A percentile compares a stretch with the other conserved stretches of the same genome.
Evolutionary conservation across 1,140 invertebrate genomes (phyloP).

Genomic region (Watersipora subatra): DNA sequence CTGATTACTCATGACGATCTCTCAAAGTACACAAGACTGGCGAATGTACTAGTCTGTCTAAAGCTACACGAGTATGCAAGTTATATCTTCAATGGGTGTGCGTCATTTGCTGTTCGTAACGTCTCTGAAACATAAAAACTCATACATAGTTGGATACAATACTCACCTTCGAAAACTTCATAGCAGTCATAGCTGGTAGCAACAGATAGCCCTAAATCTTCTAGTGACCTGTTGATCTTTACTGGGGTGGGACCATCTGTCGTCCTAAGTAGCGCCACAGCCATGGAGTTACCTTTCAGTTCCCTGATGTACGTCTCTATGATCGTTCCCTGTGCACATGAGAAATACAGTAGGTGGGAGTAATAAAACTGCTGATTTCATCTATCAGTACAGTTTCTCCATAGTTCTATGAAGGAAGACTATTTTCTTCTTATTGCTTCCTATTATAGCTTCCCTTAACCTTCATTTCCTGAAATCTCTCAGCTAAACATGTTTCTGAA

Average conservation of each 20-base stretch:
- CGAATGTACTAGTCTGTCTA: background rate
- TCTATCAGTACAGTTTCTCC: too few species aligned
- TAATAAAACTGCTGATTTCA: too few species aligned
- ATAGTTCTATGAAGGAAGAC: too few species aligned
- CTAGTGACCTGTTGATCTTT: background rate
- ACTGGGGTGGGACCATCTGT: background rate
- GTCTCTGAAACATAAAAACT: background rate
- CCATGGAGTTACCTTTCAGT: background rate
- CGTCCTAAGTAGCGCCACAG: background rate
- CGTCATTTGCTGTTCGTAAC: background rate
- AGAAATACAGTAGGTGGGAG: too few species aligned
- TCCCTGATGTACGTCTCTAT: background rate
- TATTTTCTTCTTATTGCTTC: too few species aligned
- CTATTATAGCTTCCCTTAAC: too few species aligned
- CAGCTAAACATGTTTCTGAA: too few species aligned
- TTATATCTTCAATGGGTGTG: background rate
- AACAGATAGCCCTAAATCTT: background rate
- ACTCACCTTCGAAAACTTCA: background rate
- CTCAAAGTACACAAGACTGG: too few species aligned
- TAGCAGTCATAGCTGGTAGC: background rate
- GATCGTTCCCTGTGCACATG: background rate
- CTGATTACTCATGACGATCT: too few species aligned
- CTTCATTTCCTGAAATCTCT: too few species aligned
- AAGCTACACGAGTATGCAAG: background rate
- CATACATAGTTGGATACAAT: background rate